Evolutionary conservation across 2,797 vertebrate species (phyloP), one percentile per base, ranked within the genome.

Genomic region (Galaxias olidus): DNA sequence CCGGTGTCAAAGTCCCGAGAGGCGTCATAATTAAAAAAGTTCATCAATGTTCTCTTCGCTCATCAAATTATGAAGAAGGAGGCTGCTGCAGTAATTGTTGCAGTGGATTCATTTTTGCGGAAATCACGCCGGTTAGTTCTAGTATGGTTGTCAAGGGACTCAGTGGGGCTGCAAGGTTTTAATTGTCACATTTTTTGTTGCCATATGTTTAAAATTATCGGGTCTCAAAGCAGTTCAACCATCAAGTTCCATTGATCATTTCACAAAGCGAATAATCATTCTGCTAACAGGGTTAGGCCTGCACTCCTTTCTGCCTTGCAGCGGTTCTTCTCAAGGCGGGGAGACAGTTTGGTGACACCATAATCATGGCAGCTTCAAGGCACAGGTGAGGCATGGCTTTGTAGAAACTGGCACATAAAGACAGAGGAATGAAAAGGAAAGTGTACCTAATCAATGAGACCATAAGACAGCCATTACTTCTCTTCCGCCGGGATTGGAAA

Each of bases 21-120:
- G 86, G 86, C 63, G 13, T 77, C 84, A 88, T 88, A 89, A 91
- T 89, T 86, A 88, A 90, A 86, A 92, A 88, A 81, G 70, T 78
- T 71, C 63, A 86, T 90, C 78, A 89, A 87, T 83, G 80, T 89
- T 90, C 85, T 84, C 74, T 86, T 88, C 86, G 85, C 87, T 87
- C 89, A 89, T 88, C 87, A 87, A 88, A 90, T 91, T 90, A 89
- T 86, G 81, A 84, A 86, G 82, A 86, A 84, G 84, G 81, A 82
- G 75, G 81, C 80, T 77, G 82, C 79, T 81, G 67, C 67, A 61
- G 82, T 88, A 87, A 91, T 90, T 89, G 87, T 89, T 83, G 75
- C 79, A 72, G 78, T 83, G 76, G 79, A 86, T 90, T 90, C 74
- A 89, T 88, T 91, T 88, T 84, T 64, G 79, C 84, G 83, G 86